Evolutionary conservation across 2,113 vertebrate species (phyloP).

Genomic region (Psilopsiagon aymara): DNA sequence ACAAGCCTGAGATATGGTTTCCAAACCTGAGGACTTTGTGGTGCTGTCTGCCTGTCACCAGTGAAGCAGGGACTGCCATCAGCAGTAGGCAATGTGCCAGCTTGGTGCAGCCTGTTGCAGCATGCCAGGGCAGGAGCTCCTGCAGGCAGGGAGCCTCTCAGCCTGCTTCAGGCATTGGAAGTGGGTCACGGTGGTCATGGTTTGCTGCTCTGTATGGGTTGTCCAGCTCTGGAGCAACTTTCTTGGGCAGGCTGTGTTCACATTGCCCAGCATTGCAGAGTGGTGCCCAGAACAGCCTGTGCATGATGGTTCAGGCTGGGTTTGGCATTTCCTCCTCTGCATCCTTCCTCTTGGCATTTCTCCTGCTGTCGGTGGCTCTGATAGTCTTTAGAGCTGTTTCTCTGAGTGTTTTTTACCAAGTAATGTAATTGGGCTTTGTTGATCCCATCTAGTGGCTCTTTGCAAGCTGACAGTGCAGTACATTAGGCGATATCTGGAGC

Average conservation of each 20-base stretch:
- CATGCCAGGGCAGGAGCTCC: not conserved
- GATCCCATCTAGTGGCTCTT: not conserved
- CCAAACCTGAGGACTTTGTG: accelerated
- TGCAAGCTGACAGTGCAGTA: not conserved
- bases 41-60: not conserved
- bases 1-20: not conserved
- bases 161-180: not conserved
- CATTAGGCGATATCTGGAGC: not conserved
- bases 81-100: not conserved
- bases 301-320: not conserved
- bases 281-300: not conserved
- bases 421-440: not conserved
- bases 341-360: not conserved
- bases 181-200: accelerated
- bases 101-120: not conserved
- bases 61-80: not conserved
- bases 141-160: not conserved
- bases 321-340: not conserved
- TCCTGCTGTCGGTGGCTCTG: not conserved
- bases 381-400: not conserved
- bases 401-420: not conserved
- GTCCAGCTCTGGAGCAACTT: not conserved
- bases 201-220: not conserved
- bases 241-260: not conserved
- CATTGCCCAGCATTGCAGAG: not conserved